A percentile compares a stretch with the other conserved stretches of the same genome.
Conservation (phyloP, 92 coral and sea anemone species). For the Porites evermanni region DNA sequence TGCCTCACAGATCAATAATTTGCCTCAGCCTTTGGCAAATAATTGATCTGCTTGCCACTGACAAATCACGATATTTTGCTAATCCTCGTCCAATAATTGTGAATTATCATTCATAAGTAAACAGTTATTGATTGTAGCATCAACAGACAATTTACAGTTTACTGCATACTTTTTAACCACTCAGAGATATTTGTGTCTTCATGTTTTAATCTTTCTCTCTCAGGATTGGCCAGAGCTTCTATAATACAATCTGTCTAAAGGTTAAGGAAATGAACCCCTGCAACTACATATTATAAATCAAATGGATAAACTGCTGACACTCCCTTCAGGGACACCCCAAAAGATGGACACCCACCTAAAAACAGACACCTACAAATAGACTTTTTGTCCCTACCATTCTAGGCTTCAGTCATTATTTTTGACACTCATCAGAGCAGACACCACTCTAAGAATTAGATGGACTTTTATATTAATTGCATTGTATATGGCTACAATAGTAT, state of each 20-base stretch:
- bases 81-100: background rate
- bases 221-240: slow-evolving; percentile 99
- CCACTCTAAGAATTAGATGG: too few relatives aligned
- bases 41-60: too few relatives aligned
- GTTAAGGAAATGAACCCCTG: slow-evolving; percentile 57
- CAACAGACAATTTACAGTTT: background rate
- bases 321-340: background rate
- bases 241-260: slow-evolving; percentile 83
- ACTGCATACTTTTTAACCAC: slow-evolving; percentile 92
- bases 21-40: too few relatives aligned
- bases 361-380: too few relatives aligned
- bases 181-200: slow-evolving; percentile 98
- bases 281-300: background rate
- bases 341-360: too few relatives aligned
- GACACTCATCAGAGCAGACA: too few relatives aligned
- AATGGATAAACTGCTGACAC: background rate
- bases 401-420: too few relatives aligned
- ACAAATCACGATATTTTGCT: too few relatives aligned
- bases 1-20: too few relatives aligned
- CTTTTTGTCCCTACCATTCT: too few relatives aligned
- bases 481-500: too few relatives aligned
- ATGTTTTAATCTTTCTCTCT: slow-evolving; percentile 90
- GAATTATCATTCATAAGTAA: background rate
- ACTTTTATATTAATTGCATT: too few relatives aligned
- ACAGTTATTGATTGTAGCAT: background rate